Percentiles rank a stretch among this genome's conserved stretches.
These are phyloP conservation scores for Nerophis lumbriciformis DNA, from an alignment of 2,113 vertebrate species.

Conservation along the genomic window DNA sequence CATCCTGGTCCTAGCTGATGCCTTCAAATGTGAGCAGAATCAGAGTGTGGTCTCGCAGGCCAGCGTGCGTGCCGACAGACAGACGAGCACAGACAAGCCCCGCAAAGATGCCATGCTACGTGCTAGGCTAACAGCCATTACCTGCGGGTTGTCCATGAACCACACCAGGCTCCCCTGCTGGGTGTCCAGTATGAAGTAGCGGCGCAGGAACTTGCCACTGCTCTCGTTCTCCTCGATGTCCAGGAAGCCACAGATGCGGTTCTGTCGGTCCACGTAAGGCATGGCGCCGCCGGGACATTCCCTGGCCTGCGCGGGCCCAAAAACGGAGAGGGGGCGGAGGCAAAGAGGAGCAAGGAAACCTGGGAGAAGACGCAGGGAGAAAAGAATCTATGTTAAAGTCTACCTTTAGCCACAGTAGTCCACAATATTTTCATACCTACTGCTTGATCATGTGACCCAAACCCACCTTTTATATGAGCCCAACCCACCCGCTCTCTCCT, in stretches of 20 bases:
- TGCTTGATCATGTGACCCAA: slow-evolving; percentile 61
- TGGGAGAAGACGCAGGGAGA: neutral
- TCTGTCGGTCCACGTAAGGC: slow-evolving; percentile 99
- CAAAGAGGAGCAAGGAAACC: slow-evolving; percentile 16
- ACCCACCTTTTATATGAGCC: slow-evolving; percentile 57
- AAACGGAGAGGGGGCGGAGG: slow-evolving; percentile 23
- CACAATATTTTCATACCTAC: slow-evolving; percentile 49
- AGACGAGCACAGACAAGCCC: neutral
- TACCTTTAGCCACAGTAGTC: neutral
- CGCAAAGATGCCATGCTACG: slow-evolving; percentile 14
- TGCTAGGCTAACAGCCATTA: slow-evolving; percentile 64
- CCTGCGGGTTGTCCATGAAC: slow-evolving; percentile 99
- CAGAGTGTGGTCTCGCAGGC: neutral
- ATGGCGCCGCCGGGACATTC: slow-evolving; percentile 89
- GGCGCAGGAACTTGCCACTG: slow-evolving; percentile 92
- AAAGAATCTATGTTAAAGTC: slow-evolving; percentile 13
- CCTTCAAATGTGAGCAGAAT: slow-evolving; percentile 6
- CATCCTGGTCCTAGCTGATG: slow-evolving; percentile 2
- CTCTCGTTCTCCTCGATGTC: slow-evolving; percentile 98
- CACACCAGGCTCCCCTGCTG: slow-evolving; percentile 89
- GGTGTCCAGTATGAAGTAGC: slow-evolving; percentile 96
- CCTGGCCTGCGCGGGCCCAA: slow-evolving; percentile 70
- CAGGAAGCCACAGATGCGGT: slow-evolving; percentile 97
- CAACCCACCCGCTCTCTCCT: slow-evolving; percentile 33
- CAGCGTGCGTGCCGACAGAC: neutral